A percentile compares a stretch with the other conserved stretches of the same genome.
phyloP scores from a whole-genome alignment of 2,888 invertebrate genomes.

The Onthophagus sagittarius region DNA sequence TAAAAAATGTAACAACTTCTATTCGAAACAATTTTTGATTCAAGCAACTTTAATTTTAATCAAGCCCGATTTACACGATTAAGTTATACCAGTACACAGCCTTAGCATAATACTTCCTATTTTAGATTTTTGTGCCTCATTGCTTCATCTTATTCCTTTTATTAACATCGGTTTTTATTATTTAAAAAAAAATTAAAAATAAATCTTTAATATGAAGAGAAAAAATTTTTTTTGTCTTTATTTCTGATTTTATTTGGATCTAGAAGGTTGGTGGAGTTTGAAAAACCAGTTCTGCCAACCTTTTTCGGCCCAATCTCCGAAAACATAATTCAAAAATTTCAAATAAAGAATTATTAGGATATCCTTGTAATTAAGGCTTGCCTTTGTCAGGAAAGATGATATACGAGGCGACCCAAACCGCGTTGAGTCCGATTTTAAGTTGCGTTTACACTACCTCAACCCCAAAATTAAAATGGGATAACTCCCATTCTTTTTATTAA shows the following conservation, averaged over 20 bases:
- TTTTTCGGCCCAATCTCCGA: slow-evolving; percentile 31
- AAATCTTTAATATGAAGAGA: not conserved
- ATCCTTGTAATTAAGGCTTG: slow-evolving; percentile 32
- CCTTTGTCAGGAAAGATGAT: slow-evolving; percentile 31
- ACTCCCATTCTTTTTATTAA: not conserved
- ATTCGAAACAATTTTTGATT: too few species aligned
- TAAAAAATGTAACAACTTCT: too few species aligned
- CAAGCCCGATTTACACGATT: too few species aligned
- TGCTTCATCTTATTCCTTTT: not conserved
- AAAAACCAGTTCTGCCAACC: not conserved
- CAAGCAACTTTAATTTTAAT: too few species aligned
- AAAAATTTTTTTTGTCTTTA: not conserved
- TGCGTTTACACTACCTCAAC: not conserved
- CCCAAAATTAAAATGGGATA: not conserved
- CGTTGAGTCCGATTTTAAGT: not conserved
- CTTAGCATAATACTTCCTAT: too few species aligned
- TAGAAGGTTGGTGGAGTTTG: not conserved
- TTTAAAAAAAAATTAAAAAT: not conserved
- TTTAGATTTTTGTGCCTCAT: not conserved
- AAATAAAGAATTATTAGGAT: slow-evolving; percentile 32
- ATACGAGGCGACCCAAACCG: slow-evolving; percentile 21
- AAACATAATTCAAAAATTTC: slow-evolving; percentile 34
- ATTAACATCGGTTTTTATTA: too few species aligned
- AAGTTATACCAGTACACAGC: too few species aligned
- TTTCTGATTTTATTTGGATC: not conserved